Base-by-base conservation (phyloP, 2,797 vertebrate genomes). In the Danio kyathit region DNA sequence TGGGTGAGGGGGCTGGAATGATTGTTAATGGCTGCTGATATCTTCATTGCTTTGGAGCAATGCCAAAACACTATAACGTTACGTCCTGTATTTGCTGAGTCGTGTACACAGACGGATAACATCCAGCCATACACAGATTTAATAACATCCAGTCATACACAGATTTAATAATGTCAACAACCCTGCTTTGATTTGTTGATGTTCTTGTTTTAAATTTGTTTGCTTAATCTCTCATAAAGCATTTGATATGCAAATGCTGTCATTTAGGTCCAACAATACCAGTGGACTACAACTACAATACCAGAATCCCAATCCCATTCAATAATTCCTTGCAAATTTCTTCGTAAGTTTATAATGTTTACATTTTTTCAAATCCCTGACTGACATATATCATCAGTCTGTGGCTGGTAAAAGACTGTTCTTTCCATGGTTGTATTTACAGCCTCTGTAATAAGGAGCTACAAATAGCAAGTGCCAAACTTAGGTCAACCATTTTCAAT, bases 401-500 rank as follows among this genome's bases (percentile, higher is more conserved):
- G 46, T 41, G 76, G 13, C 10, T 71, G 56, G 17, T 69, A 61
- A 71, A 79, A 52, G 56, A 69, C 43, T 48, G 52, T 61, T 71
- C 46, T 79, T 59, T 71, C 46, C 66, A 49, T 79, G 65, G 29
- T 29, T 51, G 29, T 60, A 16, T 70, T 79, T 70, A 61, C 76
- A 79, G 65, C 65, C 13, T 38, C 57, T 44, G 77, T 79, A 79
- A 71, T 63, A 72, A 54, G 46, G 48, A 44, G 59, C 67, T 63
- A 72, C 56, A 72, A 64, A 79, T 79, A 79, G 77, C 48, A 79
- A 79, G 57, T 38, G 67, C 48, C 76, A 79, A 44, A 72, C 66
- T 63, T 63, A 72, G 67, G 77, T 54, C 67, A 79, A 72, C 17
- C 66, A 17, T 79, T 17, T 63, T 61, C 56, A 72, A 79, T 63